Conservation (phyloP, 2,797 vertebrate species). For the Sphaeramia orbicularis region DNA sequence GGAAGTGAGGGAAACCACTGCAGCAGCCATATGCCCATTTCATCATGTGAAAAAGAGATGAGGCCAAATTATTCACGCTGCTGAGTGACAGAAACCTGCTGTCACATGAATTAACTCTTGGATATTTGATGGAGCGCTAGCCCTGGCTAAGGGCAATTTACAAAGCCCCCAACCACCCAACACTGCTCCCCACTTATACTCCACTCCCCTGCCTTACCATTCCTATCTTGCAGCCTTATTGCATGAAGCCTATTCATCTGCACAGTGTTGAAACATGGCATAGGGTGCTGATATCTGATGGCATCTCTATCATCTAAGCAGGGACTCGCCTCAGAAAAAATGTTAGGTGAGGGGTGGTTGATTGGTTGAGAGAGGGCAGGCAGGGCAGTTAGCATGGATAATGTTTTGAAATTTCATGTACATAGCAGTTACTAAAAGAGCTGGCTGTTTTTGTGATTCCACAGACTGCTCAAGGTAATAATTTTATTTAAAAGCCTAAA, state of each 20-base stretch:
- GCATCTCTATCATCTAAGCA: slow-evolving; percentile 65
- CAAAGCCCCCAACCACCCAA: slow-evolving; percentile 26
- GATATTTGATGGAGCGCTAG: slow-evolving; percentile 69
- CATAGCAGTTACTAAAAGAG: no score
- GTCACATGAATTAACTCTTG: slow-evolving; percentile 78
- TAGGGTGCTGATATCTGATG: slow-evolving; percentile 73
- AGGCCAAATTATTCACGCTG: slow-evolving; percentile 57
- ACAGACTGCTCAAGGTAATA: slow-evolving; percentile 28
- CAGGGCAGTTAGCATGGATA: slow-evolving; percentile 27
- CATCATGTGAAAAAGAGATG: slow-evolving; percentile 73
- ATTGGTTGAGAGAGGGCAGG: slow-evolving; percentile 8
- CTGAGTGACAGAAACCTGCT: slow-evolving; percentile 73
- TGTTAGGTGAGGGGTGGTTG: slow-evolving; percentile 20
- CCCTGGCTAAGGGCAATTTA: slow-evolving; percentile 68
- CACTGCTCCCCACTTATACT: slow-evolving; percentile 31
- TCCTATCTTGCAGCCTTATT: slow-evolving; percentile 70
- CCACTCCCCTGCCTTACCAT: slow-evolving; percentile 38
- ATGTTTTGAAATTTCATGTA: no score
- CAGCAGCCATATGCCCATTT: slow-evolving; percentile 50
- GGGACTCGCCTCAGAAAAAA: slow-evolving; percentile 47
- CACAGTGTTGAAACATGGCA: slow-evolving; percentile 74
- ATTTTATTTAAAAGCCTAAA: slow-evolving; percentile 4
- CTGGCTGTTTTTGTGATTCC: slow-evolving; percentile 56
- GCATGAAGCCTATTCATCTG: slow-evolving; percentile 78
- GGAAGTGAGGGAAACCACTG: no score